Evolutionary conservation across 2,888 invertebrate species (phyloP).

Genomic region (Strigamia transsilvanica): DNA sequence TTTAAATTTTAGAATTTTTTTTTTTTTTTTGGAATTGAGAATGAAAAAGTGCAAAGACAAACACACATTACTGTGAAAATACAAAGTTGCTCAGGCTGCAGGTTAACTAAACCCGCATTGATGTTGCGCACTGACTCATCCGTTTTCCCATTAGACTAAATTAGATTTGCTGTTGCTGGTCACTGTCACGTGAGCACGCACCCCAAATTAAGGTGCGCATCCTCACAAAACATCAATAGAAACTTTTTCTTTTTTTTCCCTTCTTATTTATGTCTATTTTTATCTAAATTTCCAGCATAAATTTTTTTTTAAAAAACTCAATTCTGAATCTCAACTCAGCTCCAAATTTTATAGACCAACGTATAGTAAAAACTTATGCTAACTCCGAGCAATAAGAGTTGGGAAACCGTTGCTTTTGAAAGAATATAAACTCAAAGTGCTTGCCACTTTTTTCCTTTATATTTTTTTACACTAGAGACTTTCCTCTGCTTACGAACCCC

Average conservation of each 20-base stretch:
- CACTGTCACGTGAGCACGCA: neutral
- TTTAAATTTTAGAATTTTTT: too few species aligned
- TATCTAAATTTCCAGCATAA: neutral
- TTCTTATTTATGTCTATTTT: neutral
- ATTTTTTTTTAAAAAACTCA: neutral
- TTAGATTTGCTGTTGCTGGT: neutral
- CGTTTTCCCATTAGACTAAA: conserved; percentile 1
- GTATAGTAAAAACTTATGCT: neutral
- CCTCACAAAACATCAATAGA: neutral
- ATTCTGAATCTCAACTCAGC: neutral
- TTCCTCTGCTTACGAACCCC: neutral
- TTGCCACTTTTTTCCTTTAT: neutral
- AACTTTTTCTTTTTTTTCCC: neutral
- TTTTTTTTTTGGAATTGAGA: too few species aligned
- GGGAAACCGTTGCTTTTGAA: neutral
- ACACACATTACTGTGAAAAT: neutral
- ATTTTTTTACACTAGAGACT: neutral
- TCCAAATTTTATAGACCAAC: neutral
- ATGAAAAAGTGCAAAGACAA: too few species aligned
- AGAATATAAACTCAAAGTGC: neutral
- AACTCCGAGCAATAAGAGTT: neutral
- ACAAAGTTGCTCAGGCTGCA: neutral
- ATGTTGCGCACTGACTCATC: neutral
- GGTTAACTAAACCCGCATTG: neutral
- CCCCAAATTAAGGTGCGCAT: neutral